A percentile compares a stretch with the other conserved stretches of the same genome.
phyloP scores from a whole-genome alignment of 2,888 invertebrate genomes.

The Ametastegia equiseti region DNA sequence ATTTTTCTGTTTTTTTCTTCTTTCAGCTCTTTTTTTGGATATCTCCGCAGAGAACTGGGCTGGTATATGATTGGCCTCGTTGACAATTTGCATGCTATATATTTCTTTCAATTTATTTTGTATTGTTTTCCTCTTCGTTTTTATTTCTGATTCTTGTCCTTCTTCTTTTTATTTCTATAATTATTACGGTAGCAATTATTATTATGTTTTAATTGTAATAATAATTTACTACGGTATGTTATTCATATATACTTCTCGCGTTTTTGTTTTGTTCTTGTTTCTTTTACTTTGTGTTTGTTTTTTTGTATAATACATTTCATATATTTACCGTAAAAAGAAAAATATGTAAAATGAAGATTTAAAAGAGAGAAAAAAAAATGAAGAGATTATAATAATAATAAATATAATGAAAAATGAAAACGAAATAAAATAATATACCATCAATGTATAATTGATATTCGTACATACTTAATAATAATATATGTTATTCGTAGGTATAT shows the following conservation, averaged over 20 bases:
- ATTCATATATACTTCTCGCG: conserved; percentile 54
- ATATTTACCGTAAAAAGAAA: conserved; percentile 70
- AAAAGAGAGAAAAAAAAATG: background rate
- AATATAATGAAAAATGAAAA: background rate
- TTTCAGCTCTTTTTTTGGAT: conserved; percentile 1
- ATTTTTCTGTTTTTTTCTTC: background rate
- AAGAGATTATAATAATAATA: background rate
- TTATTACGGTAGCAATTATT: conserved; percentile 53
- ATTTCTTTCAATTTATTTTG: conserved; percentile 33
- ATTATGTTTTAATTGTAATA: conserved; percentile 57
- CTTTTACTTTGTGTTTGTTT: conserved; percentile 45
- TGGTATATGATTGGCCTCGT: background rate
- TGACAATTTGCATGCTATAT: conserved; percentile 20
- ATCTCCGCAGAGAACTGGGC: conserved; percentile 2
- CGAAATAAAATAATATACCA: background rate
- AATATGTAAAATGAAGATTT: conserved; percentile 28
- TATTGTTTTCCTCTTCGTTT: too few species aligned
- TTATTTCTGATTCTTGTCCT: too few species aligned
- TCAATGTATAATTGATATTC: conserved; percentile 10
- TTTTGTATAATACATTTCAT: conserved; percentile 70
- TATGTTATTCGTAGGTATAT: too few species aligned
- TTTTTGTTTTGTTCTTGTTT: conserved; percentile 47
- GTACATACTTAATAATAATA: conserved; percentile 34
- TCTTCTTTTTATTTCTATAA: conserved; percentile 27
- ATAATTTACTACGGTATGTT: conserved; percentile 54